These are phyloP conservation scores for Drosophila fulvimacula DNA, from an alignment of 2,888 invertebrate species.

Conservation along the genomic window DNA sequence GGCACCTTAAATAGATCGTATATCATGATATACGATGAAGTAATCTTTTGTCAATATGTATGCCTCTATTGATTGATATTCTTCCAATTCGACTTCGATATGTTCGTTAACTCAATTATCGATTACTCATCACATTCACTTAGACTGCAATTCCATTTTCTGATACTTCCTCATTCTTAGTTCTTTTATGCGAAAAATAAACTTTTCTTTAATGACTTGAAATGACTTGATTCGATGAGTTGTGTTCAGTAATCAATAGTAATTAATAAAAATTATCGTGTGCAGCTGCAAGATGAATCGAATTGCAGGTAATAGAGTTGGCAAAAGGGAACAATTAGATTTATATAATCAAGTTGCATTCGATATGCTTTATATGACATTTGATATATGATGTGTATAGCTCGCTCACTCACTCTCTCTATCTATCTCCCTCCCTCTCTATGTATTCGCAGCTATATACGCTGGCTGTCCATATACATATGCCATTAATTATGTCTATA, in stretches of 20 bases:
- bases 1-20: no score
- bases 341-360: slow-evolving; percentile 6
- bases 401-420: not conserved
- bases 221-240: not conserved
- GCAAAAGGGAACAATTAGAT: not conserved
- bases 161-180: not conserved
- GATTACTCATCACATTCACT: not conserved
- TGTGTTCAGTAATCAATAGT: not conserved
- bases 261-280: slow-evolving; percentile 3
- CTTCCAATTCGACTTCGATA: not conserved
- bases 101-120: not conserved
- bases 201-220: not conserved
- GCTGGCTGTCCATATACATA: slow-evolving; percentile 1
- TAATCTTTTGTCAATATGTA: no score
- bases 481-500: slow-evolving; percentile 7
- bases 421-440: not conserved
- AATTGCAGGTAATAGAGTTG: not conserved
- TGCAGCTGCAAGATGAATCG: not conserved
- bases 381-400: not conserved
- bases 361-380: not conserved
- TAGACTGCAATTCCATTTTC: not conserved
- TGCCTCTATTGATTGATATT: no score
- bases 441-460: not conserved
- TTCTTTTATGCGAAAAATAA: not conserved
- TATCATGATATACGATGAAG: no score